Base-by-base conservation (phyloP, 2,797 vertebrate genomes). In the Octomys mimax region DNA sequence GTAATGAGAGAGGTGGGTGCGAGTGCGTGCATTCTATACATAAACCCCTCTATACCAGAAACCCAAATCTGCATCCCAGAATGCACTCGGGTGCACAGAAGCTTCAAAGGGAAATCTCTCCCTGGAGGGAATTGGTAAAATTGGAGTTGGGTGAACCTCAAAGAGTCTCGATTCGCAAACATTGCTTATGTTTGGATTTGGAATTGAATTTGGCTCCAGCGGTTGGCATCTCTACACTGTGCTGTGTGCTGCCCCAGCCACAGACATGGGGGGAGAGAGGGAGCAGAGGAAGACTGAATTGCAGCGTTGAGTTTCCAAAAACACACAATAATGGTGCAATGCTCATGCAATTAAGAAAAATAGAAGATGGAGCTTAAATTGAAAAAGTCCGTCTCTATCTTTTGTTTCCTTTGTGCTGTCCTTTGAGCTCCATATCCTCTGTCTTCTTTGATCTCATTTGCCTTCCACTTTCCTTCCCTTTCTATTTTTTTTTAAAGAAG, bases 41-140 rank as follows among this genome's bases (percentile, higher is more conserved):
- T 86, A 71, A 96, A 87, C 89, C 89, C 91, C 62, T 77, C 96
- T 89, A 33, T 75, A 98, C 95, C 54, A 96, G 68, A 98, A 98
- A 96, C 84, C 62, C 97, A 94, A 97, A 95, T 70, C 36, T 97
- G 82, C 77, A 96, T 94, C 95, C 94, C 96, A 94, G 94, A 97
- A 81, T 97, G 94, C 94, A 98, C 87, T 94, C 0, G 36, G 36
- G 57, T 97, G 95, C 94, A 98, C 81, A 97, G 94, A 61, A 98
- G 83, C 98, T 98, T 98, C 98, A 98, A 98, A 98, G 98, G 57
- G 86, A 98, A 98, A 96, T 62, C 92, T 98, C 98, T 86, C 97
- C 98, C 98, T 70, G 96, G 88, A 98, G 98, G 97, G 97, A 97
- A 92, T 94, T 97, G 98, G 73, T 96, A 98, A 98, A 98, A 98